A percentile compares a stretch with the other conserved stretches of the same genome.
Evolutionary conservation across 2,113 vertebrate genomes (phyloP).

Genomic region (Coptodon bakossiorum): DNA sequence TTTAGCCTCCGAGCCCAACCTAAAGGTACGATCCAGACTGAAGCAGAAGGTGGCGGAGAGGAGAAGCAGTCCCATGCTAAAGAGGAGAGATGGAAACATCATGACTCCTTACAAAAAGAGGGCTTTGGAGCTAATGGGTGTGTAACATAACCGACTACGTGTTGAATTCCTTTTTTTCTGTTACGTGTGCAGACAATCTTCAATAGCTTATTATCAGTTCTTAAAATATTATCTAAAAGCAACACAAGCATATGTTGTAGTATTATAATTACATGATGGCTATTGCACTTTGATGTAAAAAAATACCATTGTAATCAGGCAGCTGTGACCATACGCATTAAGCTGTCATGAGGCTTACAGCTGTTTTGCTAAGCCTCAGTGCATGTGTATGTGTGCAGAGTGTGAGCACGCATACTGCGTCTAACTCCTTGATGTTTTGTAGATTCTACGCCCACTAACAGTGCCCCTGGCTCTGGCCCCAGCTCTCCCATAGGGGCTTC

Average conservation of each 20-base stretch:
- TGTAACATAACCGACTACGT: not conserved
- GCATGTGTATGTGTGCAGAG: slow-evolving; percentile 4
- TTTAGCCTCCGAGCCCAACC: slow-evolving; percentile 96
- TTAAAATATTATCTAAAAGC: not conserved
- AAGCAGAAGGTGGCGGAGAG: slow-evolving; percentile 99
- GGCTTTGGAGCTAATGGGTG: slow-evolving; percentile 94
- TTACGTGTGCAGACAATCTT: not conserved
- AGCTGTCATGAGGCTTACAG: slow-evolving; percentile 24
- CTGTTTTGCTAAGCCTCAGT: slow-evolving; percentile 11
- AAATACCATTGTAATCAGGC: slow-evolving; percentile 2
- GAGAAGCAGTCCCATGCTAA: slow-evolving; percentile 94
- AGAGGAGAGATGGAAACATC: slow-evolving; percentile 88
- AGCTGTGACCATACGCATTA: slow-evolving; percentile 8
- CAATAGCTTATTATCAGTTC: not conserved
- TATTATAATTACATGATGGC: not conserved
- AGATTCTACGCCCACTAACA: slow-evolving; percentile 90
- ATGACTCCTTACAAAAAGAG: slow-evolving; percentile 94
- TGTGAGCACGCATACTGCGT: slow-evolving; percentile 8
- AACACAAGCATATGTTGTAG: not conserved
- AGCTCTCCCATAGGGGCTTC: slow-evolving; percentile 92
- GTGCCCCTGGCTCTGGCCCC: slow-evolving; percentile 89
- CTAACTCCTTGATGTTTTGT: slow-evolving; percentile 44
- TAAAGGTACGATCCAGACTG: slow-evolving; percentile 97
- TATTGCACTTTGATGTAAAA: not conserved
- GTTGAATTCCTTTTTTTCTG: not conserved